Base-by-base conservation (phyloP, 2,113 vertebrate species). In the Noctilio leporinus region DNA sequence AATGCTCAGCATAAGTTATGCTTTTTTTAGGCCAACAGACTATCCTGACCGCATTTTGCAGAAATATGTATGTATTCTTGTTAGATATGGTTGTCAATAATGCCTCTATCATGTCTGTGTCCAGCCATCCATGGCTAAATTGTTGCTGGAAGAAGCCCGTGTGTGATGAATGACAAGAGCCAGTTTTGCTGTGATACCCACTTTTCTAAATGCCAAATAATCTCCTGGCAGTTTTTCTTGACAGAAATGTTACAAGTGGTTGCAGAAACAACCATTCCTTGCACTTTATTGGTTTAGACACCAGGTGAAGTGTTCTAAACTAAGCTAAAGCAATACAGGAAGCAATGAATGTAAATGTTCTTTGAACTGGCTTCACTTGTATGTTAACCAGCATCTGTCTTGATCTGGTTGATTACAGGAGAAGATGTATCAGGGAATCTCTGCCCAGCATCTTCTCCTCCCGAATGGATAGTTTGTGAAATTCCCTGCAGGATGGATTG, bases 401-500 rank as follows among this genome's bases (percentile, higher is more conserved):
- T 38, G 59, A 69, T 94, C 96, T 93, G 75, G 0, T 94, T 96
- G 95, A 83, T 96, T 97, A 11, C 97, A 99, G 99, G 98, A 87
- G 98, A 98, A 72, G 98, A 98, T 12, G 99, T 99, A 3, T 96
- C 98, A 9, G 80, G 90, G 10, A 97, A 96, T 69, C 96, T 98
- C 72, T 99, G 99, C 97, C 97, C 97, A 19, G 98, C 98, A 0
- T 87, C 97, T 5, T 98, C 98, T 30, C 98, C 96, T 17, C 96
- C 98, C 22, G 94, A 98, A 51, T 93, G 95, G 67, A 97, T 96
- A 81, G 12, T 97, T 45, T 99, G 99, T 93, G 98, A 99, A 91
- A 98, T 99, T 86, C 98, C 99, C 0, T 99, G 99, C 96, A 97
- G 98, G 1, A 97, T 97, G 89, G 99, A 99, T 93, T 99, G 99